Conservation (phyloP, 1,140 invertebrate genomes). For the Coptotermes formosanus region DNA sequence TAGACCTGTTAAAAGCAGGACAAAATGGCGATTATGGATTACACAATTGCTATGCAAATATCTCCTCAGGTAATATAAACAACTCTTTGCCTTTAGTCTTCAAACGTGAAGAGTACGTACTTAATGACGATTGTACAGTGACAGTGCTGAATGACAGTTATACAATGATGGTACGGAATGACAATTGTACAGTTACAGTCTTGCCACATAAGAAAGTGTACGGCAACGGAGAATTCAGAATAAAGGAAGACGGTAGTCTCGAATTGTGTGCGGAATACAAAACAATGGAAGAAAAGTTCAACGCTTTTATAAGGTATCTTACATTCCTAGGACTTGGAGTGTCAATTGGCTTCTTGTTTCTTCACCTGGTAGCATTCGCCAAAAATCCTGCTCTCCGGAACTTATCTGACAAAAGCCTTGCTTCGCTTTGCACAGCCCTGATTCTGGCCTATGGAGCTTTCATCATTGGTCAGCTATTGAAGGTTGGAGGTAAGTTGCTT, state of each 20-base stretch:
- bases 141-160: neutral
- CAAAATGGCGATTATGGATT: neutral
- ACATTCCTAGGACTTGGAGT: constrained; percentile 49
- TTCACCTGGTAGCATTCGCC: constrained; percentile 51
- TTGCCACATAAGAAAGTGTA: constrained; percentile 40
- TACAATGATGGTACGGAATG: neutral
- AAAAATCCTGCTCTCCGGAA: constrained; percentile 52
- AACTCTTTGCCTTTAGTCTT: neutral
- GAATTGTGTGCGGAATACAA: constrained; percentile 39
- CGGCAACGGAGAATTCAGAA: constrained; percentile 40
- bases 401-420: constrained; percentile 55
- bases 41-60: too few relatives aligned
- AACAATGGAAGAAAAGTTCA: constrained; percentile 44
- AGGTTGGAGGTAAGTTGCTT: neutral
- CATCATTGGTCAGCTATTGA: constrained; percentile 43
- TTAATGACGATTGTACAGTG: neutral
- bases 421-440: constrained; percentile 50
- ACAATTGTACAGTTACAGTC: neutral
- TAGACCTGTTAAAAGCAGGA: neutral
- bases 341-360: constrained; percentile 50
- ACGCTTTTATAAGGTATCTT: constrained; percentile 47
- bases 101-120: neutral
- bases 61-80: neutral
- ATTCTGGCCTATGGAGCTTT: constrained; percentile 51
- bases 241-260: constrained; percentile 39